Conservation (phyloP, 2,797 vertebrate species). For the Mormyrus proboscirostris region DNA sequence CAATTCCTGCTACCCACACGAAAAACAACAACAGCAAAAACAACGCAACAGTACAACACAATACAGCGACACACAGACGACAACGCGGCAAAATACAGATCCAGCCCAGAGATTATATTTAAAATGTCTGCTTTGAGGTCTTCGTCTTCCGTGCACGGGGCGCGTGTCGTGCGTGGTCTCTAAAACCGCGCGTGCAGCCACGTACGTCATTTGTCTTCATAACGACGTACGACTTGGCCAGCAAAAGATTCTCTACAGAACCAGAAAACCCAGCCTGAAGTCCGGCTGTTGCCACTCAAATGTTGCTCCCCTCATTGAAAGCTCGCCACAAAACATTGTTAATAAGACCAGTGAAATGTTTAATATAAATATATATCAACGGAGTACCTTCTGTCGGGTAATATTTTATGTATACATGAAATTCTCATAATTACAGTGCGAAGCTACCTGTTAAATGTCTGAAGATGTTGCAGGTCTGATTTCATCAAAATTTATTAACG, state of each 20-base stretch:
- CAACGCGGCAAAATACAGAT: not conserved
- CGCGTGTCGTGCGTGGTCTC: not conserved
- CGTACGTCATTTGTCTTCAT: not conserved
- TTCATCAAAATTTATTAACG: not conserved
- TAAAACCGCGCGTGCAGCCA: not conserved
- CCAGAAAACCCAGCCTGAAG: not conserved
- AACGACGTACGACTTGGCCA: not conserved
- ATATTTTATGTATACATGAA: not conserved
- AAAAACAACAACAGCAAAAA: not conserved
- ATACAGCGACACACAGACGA: not conserved
- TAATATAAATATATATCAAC: not conserved
- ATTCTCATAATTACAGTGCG: conserved; percentile 1
- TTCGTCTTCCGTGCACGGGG: not conserved
- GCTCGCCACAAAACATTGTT: not conserved
- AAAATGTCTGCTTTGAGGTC: not conserved
- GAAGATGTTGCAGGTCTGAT: not conserved
- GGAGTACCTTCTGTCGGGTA: not conserved
- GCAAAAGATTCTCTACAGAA: not conserved
- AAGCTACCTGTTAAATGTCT: not conserved
- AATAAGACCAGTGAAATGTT: not conserved
- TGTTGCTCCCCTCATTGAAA: not conserved
- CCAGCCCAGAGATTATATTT: not conserved
- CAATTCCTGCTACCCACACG: conserved; percentile 21
- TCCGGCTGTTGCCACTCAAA: not conserved
- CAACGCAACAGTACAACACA: not conserved